Conservation (phyloP, 2,888 invertebrate genomes). For the Lasioglossum malachurum region DNA sequence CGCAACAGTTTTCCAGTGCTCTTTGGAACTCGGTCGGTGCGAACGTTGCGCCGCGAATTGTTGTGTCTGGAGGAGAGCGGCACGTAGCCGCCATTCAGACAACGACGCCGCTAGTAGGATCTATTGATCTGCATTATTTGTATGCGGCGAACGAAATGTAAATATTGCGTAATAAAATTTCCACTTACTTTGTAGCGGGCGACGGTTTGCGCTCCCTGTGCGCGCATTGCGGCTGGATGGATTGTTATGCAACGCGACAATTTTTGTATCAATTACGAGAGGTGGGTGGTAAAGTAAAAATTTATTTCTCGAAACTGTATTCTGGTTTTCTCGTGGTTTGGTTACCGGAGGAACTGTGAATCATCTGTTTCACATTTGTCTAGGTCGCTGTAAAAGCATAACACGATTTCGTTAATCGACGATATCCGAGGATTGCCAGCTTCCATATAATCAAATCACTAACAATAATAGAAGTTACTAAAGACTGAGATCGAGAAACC, state of each 20-base stretch:
- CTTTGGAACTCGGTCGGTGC: neutral
- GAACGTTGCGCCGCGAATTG: neutral
- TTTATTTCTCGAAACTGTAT: neutral
- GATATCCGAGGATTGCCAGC: too few species aligned
- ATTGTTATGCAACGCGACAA: neutral
- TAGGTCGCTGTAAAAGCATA: too few species aligned
- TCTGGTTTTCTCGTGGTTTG: neutral
- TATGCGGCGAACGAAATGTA: conserved; percentile 1
- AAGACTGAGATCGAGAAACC: neutral
- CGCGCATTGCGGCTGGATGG: neutral
- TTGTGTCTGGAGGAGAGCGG: neutral
- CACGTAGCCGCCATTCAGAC: neutral
- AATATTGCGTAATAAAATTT: neutral
- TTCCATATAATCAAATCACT: too few species aligned
- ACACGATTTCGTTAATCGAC: too few species aligned
- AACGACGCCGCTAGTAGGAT: neutral
- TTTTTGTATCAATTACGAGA: neutral
- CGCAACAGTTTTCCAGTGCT: neutral
- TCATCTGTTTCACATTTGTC: too few species aligned
- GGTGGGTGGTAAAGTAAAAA: neutral
- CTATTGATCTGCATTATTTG: conserved; percentile 9
- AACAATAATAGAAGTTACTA: too few species aligned
- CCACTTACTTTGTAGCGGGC: neutral
- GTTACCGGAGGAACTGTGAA: neutral
- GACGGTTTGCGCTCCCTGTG: neutral